A percentile compares a stretch with the other conserved stretches of the same genome.
Evolutionary conservation across 1,140 invertebrate genomes (phyloP).

Genomic region (Micrasema longulum): DNA sequence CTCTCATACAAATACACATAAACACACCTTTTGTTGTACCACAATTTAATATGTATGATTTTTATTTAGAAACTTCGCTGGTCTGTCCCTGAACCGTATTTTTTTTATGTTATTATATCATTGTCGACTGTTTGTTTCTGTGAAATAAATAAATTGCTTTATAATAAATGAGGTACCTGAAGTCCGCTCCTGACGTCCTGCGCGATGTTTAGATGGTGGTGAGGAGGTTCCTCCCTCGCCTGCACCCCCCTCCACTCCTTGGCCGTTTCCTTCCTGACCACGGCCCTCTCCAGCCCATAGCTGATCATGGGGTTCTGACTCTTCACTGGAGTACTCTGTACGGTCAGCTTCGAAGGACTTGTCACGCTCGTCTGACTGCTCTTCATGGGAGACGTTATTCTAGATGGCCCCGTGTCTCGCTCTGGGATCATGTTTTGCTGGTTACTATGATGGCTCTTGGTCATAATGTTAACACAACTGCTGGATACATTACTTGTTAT

Average conservation of each 20-base stretch:
- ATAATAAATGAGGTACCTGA: no score
- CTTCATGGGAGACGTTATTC: constrained; percentile 62
- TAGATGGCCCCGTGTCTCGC: constrained; percentile 68
- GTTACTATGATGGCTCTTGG: constrained; percentile 58
- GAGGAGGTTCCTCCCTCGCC: constrained; percentile 35
- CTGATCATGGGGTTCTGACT: constrained; percentile 74
- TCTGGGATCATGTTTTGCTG: constrained; percentile 71
- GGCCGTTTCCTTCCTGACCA: constrained; percentile 45
- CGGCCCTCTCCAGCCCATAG: constrained; percentile 63
- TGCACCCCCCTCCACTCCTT: constrained; percentile 46
- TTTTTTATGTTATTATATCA: no score
- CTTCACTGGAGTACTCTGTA: constrained; percentile 68
- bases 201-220: constrained; percentile 50
- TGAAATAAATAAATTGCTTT: no score
- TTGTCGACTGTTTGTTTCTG: no score
- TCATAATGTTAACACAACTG: constrained; percentile 58
- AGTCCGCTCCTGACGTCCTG: constrained; percentile 49
- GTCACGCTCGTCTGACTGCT: constrained; percentile 57
- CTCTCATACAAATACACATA: no score
- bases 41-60: no score
- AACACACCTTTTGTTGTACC: no score
- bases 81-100: no score
- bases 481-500: constrained; percentile 57
- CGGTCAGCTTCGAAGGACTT: constrained; percentile 65
- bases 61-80: no score